Conservation (phyloP, 2,113 vertebrate genomes). For the Ictalurus furcatus region DNA sequence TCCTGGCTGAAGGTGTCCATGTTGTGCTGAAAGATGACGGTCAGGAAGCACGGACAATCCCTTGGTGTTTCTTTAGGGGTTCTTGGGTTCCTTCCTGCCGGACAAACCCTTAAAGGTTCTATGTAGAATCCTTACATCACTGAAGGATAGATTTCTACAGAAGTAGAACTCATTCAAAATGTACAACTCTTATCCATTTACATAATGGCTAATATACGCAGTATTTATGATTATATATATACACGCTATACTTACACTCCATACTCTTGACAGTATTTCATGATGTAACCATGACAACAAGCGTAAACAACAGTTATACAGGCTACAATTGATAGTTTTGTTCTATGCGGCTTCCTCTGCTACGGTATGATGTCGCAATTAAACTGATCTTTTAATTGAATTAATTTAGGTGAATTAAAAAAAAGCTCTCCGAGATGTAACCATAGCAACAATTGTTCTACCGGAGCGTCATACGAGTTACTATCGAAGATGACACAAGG, state of each 20-base stretch:
- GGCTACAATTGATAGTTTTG: neutral
- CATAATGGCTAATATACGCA: no score
- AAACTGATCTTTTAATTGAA: neutral
- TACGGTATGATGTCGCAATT: neutral
- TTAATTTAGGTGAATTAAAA: neutral
- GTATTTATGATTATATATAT: neutral
- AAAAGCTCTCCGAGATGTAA: neutral
- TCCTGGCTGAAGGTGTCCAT: slow-evolving; percentile 19
- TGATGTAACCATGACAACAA: neutral
- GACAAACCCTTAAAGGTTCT: no score
- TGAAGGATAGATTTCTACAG: no score
- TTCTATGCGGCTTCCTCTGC: neutral
- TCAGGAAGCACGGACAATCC: no score
- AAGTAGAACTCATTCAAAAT: no score
- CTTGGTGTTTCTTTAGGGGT: neutral
- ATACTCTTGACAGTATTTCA: neutral
- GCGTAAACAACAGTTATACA: neutral
- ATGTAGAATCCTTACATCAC: no score
- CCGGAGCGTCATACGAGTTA: neutral
- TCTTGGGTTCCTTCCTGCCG: neutral
- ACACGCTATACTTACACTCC: neutral
- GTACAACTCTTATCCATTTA: no score
- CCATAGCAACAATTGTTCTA: neutral
- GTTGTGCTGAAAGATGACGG: neutral
- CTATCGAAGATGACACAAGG: no score